Evolutionary conservation across 2,888 invertebrate species (phyloP).

Genomic region (Acrobasis suavella): DNA sequence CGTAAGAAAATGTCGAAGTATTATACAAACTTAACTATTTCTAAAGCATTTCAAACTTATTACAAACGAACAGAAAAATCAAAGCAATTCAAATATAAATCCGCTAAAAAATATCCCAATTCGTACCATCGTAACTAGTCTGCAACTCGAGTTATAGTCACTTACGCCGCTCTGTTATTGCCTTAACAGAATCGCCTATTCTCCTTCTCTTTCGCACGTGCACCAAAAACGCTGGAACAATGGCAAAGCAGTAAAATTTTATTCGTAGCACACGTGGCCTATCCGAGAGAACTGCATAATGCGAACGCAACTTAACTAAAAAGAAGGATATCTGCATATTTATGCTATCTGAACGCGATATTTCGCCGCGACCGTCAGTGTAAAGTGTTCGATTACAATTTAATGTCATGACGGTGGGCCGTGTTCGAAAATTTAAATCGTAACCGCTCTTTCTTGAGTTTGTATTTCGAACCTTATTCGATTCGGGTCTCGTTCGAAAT

Average conservation of each 20-base stretch:
- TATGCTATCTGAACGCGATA: conserved; percentile 77
- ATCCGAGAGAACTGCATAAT: conserved; percentile 69
- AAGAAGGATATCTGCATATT: conserved; percentile 82
- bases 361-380: conserved; percentile 75
- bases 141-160: conserved; percentile 63
- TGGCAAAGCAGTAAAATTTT: conserved; percentile 78
- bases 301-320: conserved; percentile 78
- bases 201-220: conserved; percentile 52
- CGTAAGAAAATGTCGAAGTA: no score
- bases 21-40: not conserved
- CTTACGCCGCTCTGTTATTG: conserved; percentile 64
- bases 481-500: conserved; percentile 29
- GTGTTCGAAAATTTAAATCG: conserved; percentile 64
- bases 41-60: not conserved
- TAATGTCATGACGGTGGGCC: conserved; percentile 72
- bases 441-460: conserved; percentile 36
- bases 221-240: conserved; percentile 65
- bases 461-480: conserved; percentile 40
- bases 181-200: conserved; percentile 64
- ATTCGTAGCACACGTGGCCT: conserved; percentile 77
- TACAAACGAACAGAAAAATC: conserved; percentile 40
- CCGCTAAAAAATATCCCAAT: conserved; percentile 63
- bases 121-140: conserved; percentile 51
- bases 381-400: conserved; percentile 82
- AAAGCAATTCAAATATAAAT: conserved; percentile 47